These are phyloP conservation scores for Eilema caniola DNA, from an alignment of 2,888 invertebrate genomes.

Conservation along the genomic window DNA sequence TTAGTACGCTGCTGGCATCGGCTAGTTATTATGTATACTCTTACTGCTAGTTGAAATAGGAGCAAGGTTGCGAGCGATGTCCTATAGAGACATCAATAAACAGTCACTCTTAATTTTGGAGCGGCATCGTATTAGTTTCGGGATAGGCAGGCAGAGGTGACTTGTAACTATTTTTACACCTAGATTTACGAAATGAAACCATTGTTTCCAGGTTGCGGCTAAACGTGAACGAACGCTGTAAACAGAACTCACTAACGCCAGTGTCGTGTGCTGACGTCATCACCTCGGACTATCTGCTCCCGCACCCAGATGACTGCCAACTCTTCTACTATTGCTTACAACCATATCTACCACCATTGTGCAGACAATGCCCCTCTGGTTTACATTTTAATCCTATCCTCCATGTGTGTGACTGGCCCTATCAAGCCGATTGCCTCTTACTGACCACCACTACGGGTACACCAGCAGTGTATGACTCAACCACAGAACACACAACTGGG, in stretches of 20 bases:
- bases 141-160: too few relatives aligned
- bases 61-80: too few relatives aligned
- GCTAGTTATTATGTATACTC: too few relatives aligned
- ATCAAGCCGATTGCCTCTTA: neutral
- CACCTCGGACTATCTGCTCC: slow-evolving; percentile 47
- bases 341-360: slow-evolving; percentile 24
- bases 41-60: too few relatives aligned
- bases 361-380: slow-evolving; percentile 18
- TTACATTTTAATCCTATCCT: slow-evolving; percentile 14
- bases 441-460: neutral
- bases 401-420: slow-evolving; percentile 24
- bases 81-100: too few relatives aligned
- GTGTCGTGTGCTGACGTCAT: slow-evolving; percentile 48
- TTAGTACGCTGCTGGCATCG: too few relatives aligned
- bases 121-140: too few relatives aligned
- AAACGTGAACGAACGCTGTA: slow-evolving; percentile 16
- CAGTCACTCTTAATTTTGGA: too few relatives aligned
- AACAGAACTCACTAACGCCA: slow-evolving; percentile 24
- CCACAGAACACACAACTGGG: neutral
- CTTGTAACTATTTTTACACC: neutral
- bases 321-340: slow-evolving; percentile 61
- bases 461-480: neutral
- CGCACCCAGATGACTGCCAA: slow-evolving; percentile 60
- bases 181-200: neutral
- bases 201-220: neutral